These are phyloP conservation scores for Apotomis capreana DNA, from an alignment of 2,888 invertebrate genomes.

Conservation along the genomic window DNA sequence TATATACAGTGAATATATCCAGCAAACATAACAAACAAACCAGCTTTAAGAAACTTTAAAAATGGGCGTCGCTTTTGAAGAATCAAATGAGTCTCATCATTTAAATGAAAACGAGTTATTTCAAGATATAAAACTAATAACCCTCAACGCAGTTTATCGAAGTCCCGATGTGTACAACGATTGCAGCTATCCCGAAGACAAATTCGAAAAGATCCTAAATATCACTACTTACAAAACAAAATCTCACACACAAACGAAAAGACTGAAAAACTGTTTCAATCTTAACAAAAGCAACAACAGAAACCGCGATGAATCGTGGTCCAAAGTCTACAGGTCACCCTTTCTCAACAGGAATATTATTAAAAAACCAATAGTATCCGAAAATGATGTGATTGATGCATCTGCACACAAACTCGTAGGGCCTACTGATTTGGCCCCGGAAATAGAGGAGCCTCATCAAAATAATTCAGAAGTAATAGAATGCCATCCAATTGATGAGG, in stretches of 20 bases:
- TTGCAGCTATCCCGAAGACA: slow-evolving; percentile 56
- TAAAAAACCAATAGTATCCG: slow-evolving; percentile 1
- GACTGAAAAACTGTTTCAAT: slow-evolving; percentile 32
- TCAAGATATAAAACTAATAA: slow-evolving; percentile 49
- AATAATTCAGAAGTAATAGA: background rate
- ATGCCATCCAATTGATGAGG: background rate
- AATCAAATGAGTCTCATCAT: slow-evolving; percentile 41
- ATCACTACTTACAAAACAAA: slow-evolving; percentile 39
- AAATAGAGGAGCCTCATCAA: slow-evolving; percentile 2
- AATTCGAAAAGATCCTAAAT: slow-evolving; percentile 39
- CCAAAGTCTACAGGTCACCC: slow-evolving; percentile 63
- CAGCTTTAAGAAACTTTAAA: slow-evolving; percentile 15
- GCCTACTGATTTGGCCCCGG: slow-evolving; percentile 11
- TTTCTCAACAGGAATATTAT: slow-evolving; percentile 20
- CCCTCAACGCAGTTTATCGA: slow-evolving; percentile 53
- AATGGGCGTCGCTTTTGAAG: slow-evolving; percentile 54
- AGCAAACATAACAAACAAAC: background rate
- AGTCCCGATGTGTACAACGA: slow-evolving; percentile 62
- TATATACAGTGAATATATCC: background rate
- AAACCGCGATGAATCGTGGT: slow-evolving; percentile 55
- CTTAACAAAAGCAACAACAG: slow-evolving; percentile 44
- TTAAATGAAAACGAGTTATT: slow-evolving; percentile 42
- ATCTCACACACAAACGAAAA: slow-evolving; percentile 28
- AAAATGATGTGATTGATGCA: slow-evolving; percentile 6
- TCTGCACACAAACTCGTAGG: slow-evolving; percentile 6